Base-by-base conservation (phyloP, 2,797 vertebrate species). In the Protosalanx chinensis region DNA sequence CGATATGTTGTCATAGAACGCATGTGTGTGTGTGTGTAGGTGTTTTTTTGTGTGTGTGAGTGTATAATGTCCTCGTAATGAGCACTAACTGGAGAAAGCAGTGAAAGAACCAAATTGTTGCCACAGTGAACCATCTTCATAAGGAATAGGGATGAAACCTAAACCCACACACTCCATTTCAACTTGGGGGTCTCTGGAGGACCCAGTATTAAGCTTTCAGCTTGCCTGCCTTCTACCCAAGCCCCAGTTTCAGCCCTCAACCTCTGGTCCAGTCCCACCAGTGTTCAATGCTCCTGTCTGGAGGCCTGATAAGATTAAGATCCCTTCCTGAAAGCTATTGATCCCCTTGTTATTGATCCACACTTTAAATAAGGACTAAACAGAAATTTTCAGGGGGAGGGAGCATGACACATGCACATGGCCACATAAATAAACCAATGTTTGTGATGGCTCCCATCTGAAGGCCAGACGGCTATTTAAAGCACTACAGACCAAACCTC, bases 311-410 rank as follows among this genome's bases (percentile, higher is more conserved):
- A 75, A 79, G 82, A 88, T 86, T 88, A 71, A 81, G 67, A 70
- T 49, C 49, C 74, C 29, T 29, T 66, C 64, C 66, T 75, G 57
- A 72, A 75, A 82, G 77, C 79, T 82, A 89, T 90, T 84, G 88
- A 89, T 83, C 82, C 81, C 77, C 37, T 59, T 53, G 65, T 73
- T 88, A 88, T 88, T 88, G 88, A 90, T 67, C 78, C 33, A 63
- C 68, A 70, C 73, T 81, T 86, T 88, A 80, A 82, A 46, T 46
- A 46, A 84, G 80, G 63, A 64, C 78, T 80, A 74, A 84, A 84
- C 76, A 53, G 70, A 53, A 30, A 16, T 35, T 32, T 4, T 15
- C 30, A 6, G 30, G n/a, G 29, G 70, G 64, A 57, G n/a, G 23
- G 20, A 7, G 6, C 20, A n/a, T n/a, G 33, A 57, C 29, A 64